Conservation (phyloP, 2,888 invertebrate species). For the Diadromus collaris region DNA sequence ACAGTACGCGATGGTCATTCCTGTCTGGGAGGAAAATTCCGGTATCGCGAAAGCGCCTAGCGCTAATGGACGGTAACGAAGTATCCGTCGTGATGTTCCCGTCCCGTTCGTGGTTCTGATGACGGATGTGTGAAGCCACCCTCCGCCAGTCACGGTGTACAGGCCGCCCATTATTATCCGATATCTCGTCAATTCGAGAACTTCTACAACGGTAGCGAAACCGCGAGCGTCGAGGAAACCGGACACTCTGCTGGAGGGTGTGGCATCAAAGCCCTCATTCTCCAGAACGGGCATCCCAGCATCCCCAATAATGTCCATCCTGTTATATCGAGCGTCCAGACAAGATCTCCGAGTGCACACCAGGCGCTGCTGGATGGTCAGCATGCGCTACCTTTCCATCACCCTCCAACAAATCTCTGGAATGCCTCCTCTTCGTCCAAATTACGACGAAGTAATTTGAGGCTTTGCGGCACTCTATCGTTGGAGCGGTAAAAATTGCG, state of each 20-base stretch:
- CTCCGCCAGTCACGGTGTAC: slow-evolving; percentile 12
- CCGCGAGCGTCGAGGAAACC: slow-evolving; percentile 39
- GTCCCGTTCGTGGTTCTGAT: slow-evolving; percentile 29
- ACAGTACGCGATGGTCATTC: slow-evolving; percentile 11
- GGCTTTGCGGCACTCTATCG: slow-evolving; percentile 18
- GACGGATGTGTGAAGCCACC: slow-evolving; percentile 11
- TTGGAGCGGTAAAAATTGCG: background rate
- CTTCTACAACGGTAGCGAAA: slow-evolving; percentile 13
- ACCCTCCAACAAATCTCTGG: slow-evolving; percentile 9
- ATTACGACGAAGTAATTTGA: slow-evolving; percentile 34
- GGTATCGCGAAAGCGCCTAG: slow-evolving; percentile 30
- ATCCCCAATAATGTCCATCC: slow-evolving; percentile 18
- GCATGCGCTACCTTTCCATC: slow-evolving; percentile 13
- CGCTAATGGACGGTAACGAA: slow-evolving; percentile 57
- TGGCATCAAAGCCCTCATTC: slow-evolving; percentile 35
- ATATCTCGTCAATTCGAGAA: slow-evolving; percentile 53
- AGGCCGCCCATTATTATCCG: slow-evolving; percentile 47
- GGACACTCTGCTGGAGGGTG: slow-evolving; percentile 38
- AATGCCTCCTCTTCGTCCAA: background rate
- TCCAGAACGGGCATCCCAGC: background rate
- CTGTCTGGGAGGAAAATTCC: slow-evolving; percentile 20
- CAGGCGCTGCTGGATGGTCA: slow-evolving; percentile 6
- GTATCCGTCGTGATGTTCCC: slow-evolving; percentile 43
- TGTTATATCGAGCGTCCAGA: slow-evolving; percentile 36
- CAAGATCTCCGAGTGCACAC: slow-evolving; percentile 26